phyloP scores from a whole-genome alignment of 2,113 vertebrate species.

The Macquaria australasica region DNA sequence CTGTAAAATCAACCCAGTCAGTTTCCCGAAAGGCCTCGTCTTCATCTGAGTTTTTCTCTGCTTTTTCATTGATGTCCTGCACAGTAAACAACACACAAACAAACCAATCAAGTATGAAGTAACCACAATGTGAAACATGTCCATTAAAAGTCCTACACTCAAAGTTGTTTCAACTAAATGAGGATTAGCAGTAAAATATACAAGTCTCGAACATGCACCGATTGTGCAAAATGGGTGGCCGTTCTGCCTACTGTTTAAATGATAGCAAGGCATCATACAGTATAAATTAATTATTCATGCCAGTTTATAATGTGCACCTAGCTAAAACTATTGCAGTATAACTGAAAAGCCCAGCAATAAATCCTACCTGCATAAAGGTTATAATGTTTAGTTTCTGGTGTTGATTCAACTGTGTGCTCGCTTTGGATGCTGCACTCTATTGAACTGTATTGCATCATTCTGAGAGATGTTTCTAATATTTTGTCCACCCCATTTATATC shows the following conservation, averaged over 20 bases:
- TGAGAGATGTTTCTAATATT: not conserved
- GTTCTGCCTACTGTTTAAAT: not conserved
- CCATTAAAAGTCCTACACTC: not conserved
- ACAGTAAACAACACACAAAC: conserved; percentile 25
- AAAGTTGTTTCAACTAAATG: not conserved
- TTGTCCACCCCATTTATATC: not conserved
- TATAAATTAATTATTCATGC: not conserved
- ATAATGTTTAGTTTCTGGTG: not conserved
- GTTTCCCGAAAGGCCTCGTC: conserved; percentile 75
- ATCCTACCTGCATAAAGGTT: not conserved
- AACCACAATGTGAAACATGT: not conserved
- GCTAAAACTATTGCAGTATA: not conserved
- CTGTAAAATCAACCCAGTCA: conserved; percentile 77
- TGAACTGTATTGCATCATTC: not conserved
- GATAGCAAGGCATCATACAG: not conserved
- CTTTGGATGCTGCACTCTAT: not conserved
- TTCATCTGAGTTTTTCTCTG: conserved; percentile 60
- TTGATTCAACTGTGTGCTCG: not conserved
- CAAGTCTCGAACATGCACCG: not conserved
- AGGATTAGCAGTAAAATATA: not conserved
- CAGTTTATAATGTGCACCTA: not conserved
- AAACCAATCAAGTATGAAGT: not conserved
- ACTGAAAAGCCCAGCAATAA: not conserved
- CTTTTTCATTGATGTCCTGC: conserved; percentile 71
- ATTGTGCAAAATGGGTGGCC: not conserved